Evolutionary conservation across 2,797 vertebrate genomes (phyloP), one percentile per base, ranked within the genome.

Genomic region (Masticophis lateralis): DNA sequence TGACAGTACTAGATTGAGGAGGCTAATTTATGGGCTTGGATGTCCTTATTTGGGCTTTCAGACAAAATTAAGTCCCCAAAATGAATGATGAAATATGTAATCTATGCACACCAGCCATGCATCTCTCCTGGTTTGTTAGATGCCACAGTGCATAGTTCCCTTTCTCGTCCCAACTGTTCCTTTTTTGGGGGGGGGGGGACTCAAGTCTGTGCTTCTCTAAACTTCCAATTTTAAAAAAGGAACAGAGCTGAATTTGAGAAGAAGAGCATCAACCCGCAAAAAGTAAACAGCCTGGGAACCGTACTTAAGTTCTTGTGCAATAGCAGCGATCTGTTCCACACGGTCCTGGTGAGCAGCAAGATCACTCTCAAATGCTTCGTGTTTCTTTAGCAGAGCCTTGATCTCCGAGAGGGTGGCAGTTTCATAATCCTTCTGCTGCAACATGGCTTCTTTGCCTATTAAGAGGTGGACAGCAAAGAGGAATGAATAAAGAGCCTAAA

Each of bases 361-460:
- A 97, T 99, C 99, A 2, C 99, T 99, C 98, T 99, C 99, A 16
- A 99, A 99, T 79, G 99, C 99, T 97, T 99, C 99, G 0, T 99
- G 99, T 96, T 99, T 99, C 98, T 99, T 99, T 97, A 99, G 98
- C 97, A 99, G 97, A 47, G 99, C 99, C 97, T 99, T 99, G 95
- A 99, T 99, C 95, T 99, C 99, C 0, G 99, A 99, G 92, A 99
- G 98, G 18, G 99, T 98, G 47, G 99, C 99, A 0, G 98, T 99
- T 98, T 99, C 99, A 0, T 98, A 99, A 97, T 99, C 99, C 92
- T 97, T 98, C 96, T 98, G 98, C 97, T 98, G 98, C 96, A 99
- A 97, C 99, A 99, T 98, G 27, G 98, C 98, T 96, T 99, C 99
- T 96, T 99, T 99, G 94, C 99, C 99, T 99, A 97, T 57, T 96